Base-by-base conservation (phyloP, 2,113 vertebrate genomes). In the Gambusia holbrooki region DNA sequence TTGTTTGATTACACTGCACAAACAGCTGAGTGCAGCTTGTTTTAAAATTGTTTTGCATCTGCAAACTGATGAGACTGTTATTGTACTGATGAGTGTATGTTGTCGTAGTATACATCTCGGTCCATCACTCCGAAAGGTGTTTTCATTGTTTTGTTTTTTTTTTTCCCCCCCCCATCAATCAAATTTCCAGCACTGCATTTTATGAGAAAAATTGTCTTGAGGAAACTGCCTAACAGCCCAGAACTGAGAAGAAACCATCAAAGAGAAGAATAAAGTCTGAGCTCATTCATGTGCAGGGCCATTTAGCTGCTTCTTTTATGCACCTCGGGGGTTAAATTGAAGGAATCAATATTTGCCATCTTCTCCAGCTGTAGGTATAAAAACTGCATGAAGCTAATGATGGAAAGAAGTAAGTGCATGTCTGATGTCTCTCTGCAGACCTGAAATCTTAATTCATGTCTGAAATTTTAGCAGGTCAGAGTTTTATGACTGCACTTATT, bases 1-100 rank as follows among this genome's bases (percentile, higher is more conserved):
- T 77, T 71, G 79, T 73, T 71, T 80, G 81, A 87, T 79, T 90
- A 71, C 64, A 13, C 76, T 27, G 71, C 67, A 70, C 81, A 85
- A 83, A 87, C 78, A 86, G 84, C 89, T 88, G 87, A 91, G 78
- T 73, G 67, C 30, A 42, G 72, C 71, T 42, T 67, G 54, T 88
- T 89, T 83, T 69, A 22, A 71, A 73, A 33, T 73, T 64, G 61
- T 66, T 48, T 67, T 69, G 30, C 32, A 82, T 75, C 45, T 48
- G 35, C 67, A 66, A 82, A 73, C 61, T 45, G 71, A 75, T 13
- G 27, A 79, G 25, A 64, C 29, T 27, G 66, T 81, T 79, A 48
- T 61, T 51, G 12, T 28, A 61, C 66, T 71, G 62, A 80, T 80
- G 71, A 32, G 73, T 51, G 62, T 72, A n/a, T 63, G 40, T 58